These are phyloP conservation scores for Dysmachus trigonus DNA, from an alignment of 2,888 invertebrate genomes.

Conservation along the genomic window DNA sequence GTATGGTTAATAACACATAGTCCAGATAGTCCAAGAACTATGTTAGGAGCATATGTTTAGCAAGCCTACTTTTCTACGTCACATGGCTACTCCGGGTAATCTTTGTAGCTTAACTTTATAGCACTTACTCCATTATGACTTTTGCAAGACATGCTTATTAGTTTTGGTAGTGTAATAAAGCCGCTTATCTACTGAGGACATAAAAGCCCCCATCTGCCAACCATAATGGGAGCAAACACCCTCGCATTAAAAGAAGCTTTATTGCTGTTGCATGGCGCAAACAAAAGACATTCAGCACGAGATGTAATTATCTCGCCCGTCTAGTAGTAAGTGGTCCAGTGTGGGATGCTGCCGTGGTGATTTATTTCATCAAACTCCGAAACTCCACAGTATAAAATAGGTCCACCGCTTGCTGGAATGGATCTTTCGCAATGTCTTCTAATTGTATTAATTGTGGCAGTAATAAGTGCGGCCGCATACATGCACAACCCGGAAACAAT, in stretches of 20 bases:
- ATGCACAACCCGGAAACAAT: background rate
- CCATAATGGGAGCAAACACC: background rate
- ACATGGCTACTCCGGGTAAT: background rate
- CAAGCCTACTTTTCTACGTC: too few relatives aligned
- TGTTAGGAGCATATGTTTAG: too few relatives aligned
- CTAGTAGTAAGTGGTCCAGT: background rate
- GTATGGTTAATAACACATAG: too few relatives aligned
- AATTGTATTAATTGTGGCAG: slow-evolving; percentile 11
- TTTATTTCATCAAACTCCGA: slow-evolving; percentile 2
- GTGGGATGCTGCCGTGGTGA: background rate
- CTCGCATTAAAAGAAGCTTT: background rate
- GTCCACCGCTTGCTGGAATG: background rate
- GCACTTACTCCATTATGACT: background rate
- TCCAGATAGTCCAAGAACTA: too few relatives aligned
- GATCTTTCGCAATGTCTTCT: background rate
- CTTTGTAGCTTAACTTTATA: background rate
- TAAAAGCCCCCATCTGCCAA: background rate
- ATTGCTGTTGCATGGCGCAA: background rate
- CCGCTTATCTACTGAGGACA: background rate
- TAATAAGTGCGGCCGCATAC: background rate
- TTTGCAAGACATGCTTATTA: background rate
- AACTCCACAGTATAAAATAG: background rate
- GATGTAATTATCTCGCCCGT: background rate
- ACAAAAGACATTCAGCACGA: background rate
- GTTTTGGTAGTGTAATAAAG: background rate